A percentile compares a stretch with the other conserved stretches of the same genome.
These are phyloP conservation scores for Tipula unca DNA, from an alignment of 2,888 invertebrate species.

Conservation along the genomic window DNA sequence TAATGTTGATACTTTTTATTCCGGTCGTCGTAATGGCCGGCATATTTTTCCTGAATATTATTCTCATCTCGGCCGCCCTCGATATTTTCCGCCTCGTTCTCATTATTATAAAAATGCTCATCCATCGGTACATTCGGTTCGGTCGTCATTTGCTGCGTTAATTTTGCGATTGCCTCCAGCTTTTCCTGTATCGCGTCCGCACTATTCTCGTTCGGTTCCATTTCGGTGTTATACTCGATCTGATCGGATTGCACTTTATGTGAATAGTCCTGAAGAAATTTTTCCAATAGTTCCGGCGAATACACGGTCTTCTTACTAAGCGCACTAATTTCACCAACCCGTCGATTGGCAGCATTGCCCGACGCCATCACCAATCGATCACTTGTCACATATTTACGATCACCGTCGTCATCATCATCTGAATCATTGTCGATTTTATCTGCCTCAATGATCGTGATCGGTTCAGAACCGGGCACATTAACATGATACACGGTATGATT, in stretches of 20 bases:
- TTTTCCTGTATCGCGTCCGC: slow-evolving; percentile 20
- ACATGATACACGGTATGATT: slow-evolving; percentile 46
- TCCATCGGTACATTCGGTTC: background rate
- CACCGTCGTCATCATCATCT: slow-evolving; percentile 28
- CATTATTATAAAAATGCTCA: background rate
- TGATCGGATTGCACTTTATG: slow-evolving; percentile 43
- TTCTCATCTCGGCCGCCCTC: slow-evolving; percentile 20
- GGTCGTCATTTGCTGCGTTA: background rate
- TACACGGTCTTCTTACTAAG: slow-evolving; percentile 32
- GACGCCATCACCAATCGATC: slow-evolving; percentile 24
- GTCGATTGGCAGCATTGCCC: background rate
- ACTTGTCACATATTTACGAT: slow-evolving; percentile 26
- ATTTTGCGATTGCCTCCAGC: background rate
- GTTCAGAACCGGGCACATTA: slow-evolving; percentile 48
- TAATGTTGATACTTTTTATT: slow-evolving; percentile 37
- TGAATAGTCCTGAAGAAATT: slow-evolving; percentile 52
- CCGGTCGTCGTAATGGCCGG: slow-evolving; percentile 30
- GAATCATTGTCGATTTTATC: slow-evolving; percentile 28
- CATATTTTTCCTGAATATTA: slow-evolving; percentile 21
- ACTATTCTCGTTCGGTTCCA: background rate
- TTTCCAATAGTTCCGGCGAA: slow-evolving; percentile 51
- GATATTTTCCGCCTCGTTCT: slow-evolving; percentile 21
- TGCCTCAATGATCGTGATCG: slow-evolving; percentile 51
- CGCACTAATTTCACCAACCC: background rate
- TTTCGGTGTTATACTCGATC: background rate